Evolutionary conservation across 1,140 invertebrate genomes (phyloP).

Genomic region (Ladona fulva): DNA sequence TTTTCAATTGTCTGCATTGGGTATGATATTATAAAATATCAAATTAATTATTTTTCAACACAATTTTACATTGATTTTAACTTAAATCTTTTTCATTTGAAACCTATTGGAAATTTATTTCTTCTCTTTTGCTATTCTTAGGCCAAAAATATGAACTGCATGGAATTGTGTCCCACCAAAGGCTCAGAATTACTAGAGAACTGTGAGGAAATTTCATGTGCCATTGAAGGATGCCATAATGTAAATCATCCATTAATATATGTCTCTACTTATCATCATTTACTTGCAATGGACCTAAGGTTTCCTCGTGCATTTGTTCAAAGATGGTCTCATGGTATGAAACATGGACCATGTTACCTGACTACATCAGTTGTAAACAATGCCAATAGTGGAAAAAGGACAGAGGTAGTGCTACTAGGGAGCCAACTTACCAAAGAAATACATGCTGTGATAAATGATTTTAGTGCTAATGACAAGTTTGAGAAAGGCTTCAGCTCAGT

Average conservation of each 20-base stretch:
- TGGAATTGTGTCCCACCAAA: neutral
- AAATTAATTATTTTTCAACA: no score
- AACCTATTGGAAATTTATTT: no score
- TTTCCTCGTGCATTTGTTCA: neutral
- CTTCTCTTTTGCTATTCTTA: no score
- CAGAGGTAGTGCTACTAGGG: neutral
- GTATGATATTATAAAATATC: no score
- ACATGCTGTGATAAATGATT: neutral
- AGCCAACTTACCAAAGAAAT: neutral
- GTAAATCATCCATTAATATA: neutral
- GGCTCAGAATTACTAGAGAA: neutral
- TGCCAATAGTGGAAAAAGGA: neutral
- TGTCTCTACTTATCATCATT: neutral
- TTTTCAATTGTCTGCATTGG: no score
- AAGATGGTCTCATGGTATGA: neutral
- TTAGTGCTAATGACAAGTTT: neutral
- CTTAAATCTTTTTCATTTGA: no score
- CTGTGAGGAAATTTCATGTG: neutral
- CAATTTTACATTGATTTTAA: no score
- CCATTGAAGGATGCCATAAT: neutral
- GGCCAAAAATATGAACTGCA: neutral
- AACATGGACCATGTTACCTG: neutral
- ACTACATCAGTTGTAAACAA: neutral
- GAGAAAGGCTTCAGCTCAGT: neutral
- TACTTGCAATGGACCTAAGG: neutral